Evolutionary conservation across 2,888 invertebrate species (phyloP).

Genomic region (Ramazzottius varieornatus): DNA sequence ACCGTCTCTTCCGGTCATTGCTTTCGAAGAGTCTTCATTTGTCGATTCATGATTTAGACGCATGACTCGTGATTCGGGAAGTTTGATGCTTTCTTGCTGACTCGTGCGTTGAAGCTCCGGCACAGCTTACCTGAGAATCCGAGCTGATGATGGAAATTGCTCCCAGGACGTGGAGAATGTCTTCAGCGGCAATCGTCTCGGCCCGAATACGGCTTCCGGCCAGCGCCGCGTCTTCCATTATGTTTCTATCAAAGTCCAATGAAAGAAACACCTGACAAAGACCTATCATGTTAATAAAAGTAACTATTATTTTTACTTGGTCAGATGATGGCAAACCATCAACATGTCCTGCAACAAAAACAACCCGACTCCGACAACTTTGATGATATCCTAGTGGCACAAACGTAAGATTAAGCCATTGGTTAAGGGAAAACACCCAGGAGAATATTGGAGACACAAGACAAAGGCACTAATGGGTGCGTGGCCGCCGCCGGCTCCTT

Average conservation of each 20-base stretch:
- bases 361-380: not conserved
- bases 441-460: no score
- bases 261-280: not conserved
- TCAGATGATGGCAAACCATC: conserved; percentile 20
- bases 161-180: conserved; percentile 20
- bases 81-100: no score
- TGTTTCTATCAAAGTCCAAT: conserved; percentile 13
- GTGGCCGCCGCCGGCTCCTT: conserved; percentile 21
- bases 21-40: conserved; percentile 18
- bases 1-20: conserved; percentile 15
- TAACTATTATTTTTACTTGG: conserved; percentile 14
- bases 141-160: conserved; percentile 21
- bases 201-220: conserved; percentile 20
- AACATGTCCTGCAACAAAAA: conserved; percentile 13
- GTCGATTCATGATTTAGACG: no score
- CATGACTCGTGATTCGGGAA: no score
- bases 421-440: no score
- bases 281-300: not conserved
- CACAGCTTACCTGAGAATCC: conserved; percentile 20
- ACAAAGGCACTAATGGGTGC: conserved; percentile 14
- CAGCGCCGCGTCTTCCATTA: conserved; percentile 20
- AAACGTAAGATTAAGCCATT: not conserved
- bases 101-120: no score
- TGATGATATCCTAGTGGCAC: not conserved
- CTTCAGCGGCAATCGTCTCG: conserved; percentile 21